These are phyloP conservation scores for Eudemis profundana DNA, from an alignment of 2,888 invertebrate genomes.

Conservation along the genomic window DNA sequence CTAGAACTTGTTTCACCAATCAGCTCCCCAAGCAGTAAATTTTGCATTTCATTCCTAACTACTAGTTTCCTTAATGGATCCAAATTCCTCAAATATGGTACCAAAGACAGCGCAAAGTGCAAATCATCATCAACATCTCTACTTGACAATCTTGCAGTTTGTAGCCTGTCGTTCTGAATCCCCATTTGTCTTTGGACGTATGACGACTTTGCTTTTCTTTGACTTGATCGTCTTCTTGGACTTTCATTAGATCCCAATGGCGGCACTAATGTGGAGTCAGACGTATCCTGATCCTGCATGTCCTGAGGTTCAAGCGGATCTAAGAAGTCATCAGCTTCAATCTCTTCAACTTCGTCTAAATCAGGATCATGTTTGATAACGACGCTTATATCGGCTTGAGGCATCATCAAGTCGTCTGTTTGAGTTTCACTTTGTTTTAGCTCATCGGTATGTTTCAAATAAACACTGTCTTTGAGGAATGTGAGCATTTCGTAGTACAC, in stretches of 20 bases:
- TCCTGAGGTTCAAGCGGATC: constrained; percentile 16
- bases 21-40: constrained; percentile 34
- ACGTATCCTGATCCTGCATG: constrained; percentile 23
- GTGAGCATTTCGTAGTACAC: constrained; percentile 30
- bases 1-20: constrained; percentile 18
- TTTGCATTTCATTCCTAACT: constrained; percentile 42
- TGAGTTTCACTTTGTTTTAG: constrained; percentile 13
- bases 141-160: not conserved
- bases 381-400: constrained; percentile 4
- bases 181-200: constrained; percentile 8
- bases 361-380: constrained; percentile 33
- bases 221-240: not conserved
- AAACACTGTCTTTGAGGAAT: constrained; percentile 32
- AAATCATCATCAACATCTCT: constrained; percentile 34
- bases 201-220: constrained; percentile 1
- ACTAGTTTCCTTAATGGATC: constrained; percentile 35
- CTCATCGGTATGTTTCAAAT: constrained; percentile 12
- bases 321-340: constrained; percentile 21
- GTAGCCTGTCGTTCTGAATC: constrained; percentile 1
- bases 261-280: constrained; percentile 23
- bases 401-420: not conserved
- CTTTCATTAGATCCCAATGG: not conserved
- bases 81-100: constrained; percentile 29
- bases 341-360: constrained; percentile 28
- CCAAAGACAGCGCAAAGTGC: constrained; percentile 38